Evolutionary conservation across 2,888 invertebrate species (phyloP), one percentile per base, ranked within the genome.

Genomic region (Agrotis ipsilon): DNA sequence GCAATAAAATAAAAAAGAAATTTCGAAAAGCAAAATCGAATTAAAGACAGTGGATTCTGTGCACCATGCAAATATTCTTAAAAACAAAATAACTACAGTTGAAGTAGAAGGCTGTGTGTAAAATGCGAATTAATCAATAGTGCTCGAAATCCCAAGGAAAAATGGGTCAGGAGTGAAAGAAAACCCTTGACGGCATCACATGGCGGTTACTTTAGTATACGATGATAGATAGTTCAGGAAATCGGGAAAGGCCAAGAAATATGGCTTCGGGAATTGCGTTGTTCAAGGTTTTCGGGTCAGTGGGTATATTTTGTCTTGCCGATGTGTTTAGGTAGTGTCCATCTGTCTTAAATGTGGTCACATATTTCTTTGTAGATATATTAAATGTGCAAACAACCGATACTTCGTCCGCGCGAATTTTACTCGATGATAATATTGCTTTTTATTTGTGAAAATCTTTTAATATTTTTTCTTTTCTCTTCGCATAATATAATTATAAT

Each of bases 111-210:
- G 2, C 54, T 16, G 60, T 18, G 27, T 59, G 39, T 21, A 58
- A 64, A 58, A 45, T 61, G 39, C 58, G 55, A 48, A 24, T 59
- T 58, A 76, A 79, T 81, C 81, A 76, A 79, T 71, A 71, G 66
- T 52, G 61, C 61, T 62, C 70, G 62, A 85, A 80, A 81, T 68
- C 68, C 66, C 77, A 74, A 68, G 81, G 80, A 60, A 80, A 88
- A 86, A 68, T 86, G 79, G 87, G 87, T 87, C 86, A 86, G 59
- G 52, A 72, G 39, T 59, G 61, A 62, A 70, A 24, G 61, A 62
- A 70, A 24, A 61, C 71, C 61, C 62, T 75, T 75, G 65, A 45
- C 62, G 58, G 51, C 61, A 67, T 65, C 72, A 77, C 62, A 70
- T 76, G 63, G 70, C 71, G 65, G 45, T 71, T 76, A 66, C 75